phyloP scores from a whole-genome alignment of 2,797 vertebrate genomes.

The Podarcis lilfordi region DNA sequence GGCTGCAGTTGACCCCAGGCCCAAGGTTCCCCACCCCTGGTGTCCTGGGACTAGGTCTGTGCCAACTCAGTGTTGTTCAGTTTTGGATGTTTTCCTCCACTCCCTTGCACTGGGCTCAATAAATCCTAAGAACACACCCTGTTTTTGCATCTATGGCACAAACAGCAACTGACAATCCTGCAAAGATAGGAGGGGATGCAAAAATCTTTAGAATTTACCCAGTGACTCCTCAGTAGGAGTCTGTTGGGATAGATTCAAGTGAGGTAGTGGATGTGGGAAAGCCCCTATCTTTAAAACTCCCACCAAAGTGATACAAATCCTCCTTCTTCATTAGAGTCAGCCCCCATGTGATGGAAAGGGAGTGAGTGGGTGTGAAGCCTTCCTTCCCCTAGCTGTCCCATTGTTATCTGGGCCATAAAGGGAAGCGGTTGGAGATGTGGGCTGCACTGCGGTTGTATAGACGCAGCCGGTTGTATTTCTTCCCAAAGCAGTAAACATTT shows the following conservation, averaged over 20 bases:
- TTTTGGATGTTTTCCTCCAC: neutral
- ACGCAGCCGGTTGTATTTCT: slow-evolving; percentile 57
- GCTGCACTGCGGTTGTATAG: slow-evolving; percentile 58
- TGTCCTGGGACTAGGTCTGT: neutral
- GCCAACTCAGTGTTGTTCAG: too few species aligned
- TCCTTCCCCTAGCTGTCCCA: slow-evolving; percentile 35
- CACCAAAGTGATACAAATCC: slow-evolving; percentile 25
- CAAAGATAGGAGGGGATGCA: neutral
- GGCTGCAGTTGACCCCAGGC: too few species aligned
- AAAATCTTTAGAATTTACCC: accelerated
- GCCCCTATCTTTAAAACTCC: slow-evolving; percentile 33
- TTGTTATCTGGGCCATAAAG: slow-evolving; percentile 50
- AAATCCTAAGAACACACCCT: neutral
- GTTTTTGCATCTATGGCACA: neutral
- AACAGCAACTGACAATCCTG: accelerated
- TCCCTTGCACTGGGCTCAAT: neutral
- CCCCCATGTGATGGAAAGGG: slow-evolving; percentile 39
- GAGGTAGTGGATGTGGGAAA: slow-evolving; percentile 24
- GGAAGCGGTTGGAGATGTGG: slow-evolving; percentile 60
- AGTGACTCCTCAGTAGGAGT: neutral
- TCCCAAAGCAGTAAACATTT: slow-evolving; percentile 55
- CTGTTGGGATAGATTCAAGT: slow-evolving; percentile 7
- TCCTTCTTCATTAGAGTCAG: slow-evolving; percentile 44
- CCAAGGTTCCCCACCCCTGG: too few species aligned
- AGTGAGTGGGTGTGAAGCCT: slow-evolving; percentile 48